A percentile compares a stretch with the other conserved stretches of the same genome.
Conservation (phyloP, 2,113 vertebrate genomes). For the Gasterosteus nipponicus region DNA sequence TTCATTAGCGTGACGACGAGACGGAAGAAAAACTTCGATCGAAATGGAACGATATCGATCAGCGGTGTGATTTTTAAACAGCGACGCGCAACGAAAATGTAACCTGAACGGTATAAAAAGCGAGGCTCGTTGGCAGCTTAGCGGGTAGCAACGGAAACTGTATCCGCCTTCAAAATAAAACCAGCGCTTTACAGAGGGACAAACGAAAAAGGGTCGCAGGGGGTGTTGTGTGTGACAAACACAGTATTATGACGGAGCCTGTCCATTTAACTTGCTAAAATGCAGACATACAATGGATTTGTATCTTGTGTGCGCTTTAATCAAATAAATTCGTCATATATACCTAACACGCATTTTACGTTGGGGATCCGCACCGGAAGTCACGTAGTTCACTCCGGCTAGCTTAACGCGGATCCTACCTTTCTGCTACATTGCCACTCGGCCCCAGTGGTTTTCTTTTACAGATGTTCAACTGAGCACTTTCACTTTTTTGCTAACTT, state of each 20-base stretch:
- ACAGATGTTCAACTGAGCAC: constrained; percentile 62
- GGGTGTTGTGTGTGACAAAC: no score
- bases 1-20: constrained; percentile 38
- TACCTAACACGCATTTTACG: background rate
- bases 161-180: no score
- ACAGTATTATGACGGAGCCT: no score
- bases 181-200: no score
- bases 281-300: accelerated
- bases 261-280: background rate
- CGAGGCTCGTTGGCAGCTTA: background rate
- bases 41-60: background rate
- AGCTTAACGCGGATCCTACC: background rate
- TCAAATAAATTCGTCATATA: accelerated
- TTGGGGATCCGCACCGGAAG: constrained; percentile 22
- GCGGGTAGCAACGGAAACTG: no score
- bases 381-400: accelerated
- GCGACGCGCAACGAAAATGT: no score
- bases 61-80: background rate
- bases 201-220: no score
- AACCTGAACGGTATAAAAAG: background rate
- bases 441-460: constrained; percentile 60
- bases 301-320: accelerated
- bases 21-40: background rate
- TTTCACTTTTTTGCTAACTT: background rate
- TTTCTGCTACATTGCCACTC: constrained; percentile 30